A percentile compares a stretch with the other conserved stretches of the same genome.
These are phyloP conservation scores for Crambe crambe DNA, from an alignment of 37 sponge, comb jelly and placozoan genomes.

Conservation along the genomic window DNA sequence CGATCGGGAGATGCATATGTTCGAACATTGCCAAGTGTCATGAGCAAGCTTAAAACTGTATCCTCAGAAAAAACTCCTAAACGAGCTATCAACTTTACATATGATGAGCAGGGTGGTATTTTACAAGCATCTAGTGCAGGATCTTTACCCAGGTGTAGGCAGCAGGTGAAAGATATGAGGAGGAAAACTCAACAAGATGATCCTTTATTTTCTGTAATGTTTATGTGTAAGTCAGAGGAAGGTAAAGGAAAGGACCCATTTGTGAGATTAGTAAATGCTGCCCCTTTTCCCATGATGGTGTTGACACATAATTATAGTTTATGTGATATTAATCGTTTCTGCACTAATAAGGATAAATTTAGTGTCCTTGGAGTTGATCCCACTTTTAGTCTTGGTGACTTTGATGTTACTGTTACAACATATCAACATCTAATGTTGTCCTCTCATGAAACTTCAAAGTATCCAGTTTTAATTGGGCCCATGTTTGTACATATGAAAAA, in stretches of 20 bases:
- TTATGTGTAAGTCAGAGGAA: too few relatives aligned
- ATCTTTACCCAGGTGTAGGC: not conserved
- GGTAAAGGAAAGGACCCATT: too few relatives aligned
- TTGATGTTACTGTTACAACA: slow-evolving; percentile 25
- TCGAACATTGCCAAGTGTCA: slow-evolving; percentile 21
- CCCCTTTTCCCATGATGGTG: too few relatives aligned
- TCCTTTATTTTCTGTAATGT: slow-evolving; percentile 3
- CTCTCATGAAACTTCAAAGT: not conserved
- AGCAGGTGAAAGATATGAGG: slow-evolving; percentile 12
- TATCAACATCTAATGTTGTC: slow-evolving; percentile 20
- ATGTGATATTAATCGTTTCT: too few relatives aligned
- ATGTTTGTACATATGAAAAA: slow-evolving; percentile 19
- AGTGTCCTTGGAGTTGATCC: slow-evolving; percentile 27
- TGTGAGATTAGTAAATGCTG: too few relatives aligned
- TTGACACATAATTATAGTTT: too few relatives aligned
- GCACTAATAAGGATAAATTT: not conserved
- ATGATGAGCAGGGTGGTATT: slow-evolving; percentile 16
- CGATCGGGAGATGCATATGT: slow-evolving; percentile 4
- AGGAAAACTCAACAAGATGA: not conserved
- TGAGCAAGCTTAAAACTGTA: slow-evolving; percentile 11
- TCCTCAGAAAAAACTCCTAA: slow-evolving; percentile 1
- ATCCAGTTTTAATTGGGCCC: slow-evolving; percentile 29
- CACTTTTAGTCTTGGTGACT: slow-evolving; percentile 19
- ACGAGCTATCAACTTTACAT: slow-evolving; percentile 3
- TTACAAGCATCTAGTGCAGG: slow-evolving; percentile 21